These are phyloP conservation scores for Haliclona indistincta DNA, from an alignment of 37 sponge, comb jelly and placozoan species.

Conservation along the genomic window DNA sequence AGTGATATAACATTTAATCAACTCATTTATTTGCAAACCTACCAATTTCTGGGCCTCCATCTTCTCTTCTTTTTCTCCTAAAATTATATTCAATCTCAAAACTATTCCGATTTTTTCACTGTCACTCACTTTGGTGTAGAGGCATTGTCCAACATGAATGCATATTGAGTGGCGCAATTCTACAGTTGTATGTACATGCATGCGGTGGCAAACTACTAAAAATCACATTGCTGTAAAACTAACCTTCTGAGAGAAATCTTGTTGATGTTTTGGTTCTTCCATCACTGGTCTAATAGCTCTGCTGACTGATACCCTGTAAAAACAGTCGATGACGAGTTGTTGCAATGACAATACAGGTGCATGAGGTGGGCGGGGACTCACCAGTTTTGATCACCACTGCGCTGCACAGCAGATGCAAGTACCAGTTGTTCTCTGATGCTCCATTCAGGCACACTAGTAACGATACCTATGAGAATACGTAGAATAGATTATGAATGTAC, in stretches of 20 bases:
- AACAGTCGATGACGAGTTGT: not conserved
- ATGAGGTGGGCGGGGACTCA: no score
- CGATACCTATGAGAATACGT: conserved; percentile 5
- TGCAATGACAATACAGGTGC: not conserved
- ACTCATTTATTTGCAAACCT: not conserved
- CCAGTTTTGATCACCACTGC: conserved; percentile 93
- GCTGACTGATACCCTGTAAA: conserved; percentile 80
- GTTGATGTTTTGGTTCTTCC: conserved; percentile 55
- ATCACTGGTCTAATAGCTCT: conserved; percentile 72
- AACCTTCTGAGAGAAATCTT: conserved; percentile 82
- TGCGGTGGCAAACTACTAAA: no score
- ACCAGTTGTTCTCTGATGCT: conserved; percentile 79
- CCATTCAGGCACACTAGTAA: conserved; percentile 64
- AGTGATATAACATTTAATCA: not conserved
- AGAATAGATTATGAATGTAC: no score
- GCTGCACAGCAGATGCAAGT: conserved; percentile 86
- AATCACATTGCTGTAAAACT: conserved; percentile 8
- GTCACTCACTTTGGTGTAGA: conserved; percentile 64
- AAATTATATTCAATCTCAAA: not conserved
- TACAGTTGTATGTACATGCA: conserved; percentile 1
- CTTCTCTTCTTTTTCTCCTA: conserved; percentile 53
- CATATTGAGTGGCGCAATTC: conserved; percentile 90
- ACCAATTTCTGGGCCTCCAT: conserved; percentile 32
- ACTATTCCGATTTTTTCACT: not conserved
- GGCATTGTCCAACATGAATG: conserved; percentile 84